Evolutionary conservation across 2,888 invertebrate species (phyloP).

Genomic region (Harmothoe impar): DNA sequence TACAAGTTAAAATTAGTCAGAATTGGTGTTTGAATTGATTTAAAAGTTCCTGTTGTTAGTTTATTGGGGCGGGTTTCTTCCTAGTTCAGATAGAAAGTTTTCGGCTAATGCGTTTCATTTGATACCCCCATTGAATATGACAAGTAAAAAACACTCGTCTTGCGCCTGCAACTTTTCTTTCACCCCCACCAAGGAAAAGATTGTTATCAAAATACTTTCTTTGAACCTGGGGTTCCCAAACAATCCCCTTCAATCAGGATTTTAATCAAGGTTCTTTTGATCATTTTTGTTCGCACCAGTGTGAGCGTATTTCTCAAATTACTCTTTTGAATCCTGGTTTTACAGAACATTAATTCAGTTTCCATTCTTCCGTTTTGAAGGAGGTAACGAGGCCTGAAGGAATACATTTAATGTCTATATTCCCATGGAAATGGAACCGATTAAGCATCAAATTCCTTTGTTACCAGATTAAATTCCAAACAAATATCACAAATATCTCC

Average conservation of each 20-base stretch:
- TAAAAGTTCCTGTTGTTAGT: not conserved
- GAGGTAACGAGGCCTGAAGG: not conserved
- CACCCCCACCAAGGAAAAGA: conserved; percentile 25
- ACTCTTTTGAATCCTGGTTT: conserved; percentile 23
- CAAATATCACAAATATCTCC: not conserved
- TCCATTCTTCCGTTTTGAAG: not conserved
- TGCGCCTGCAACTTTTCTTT: not conserved
- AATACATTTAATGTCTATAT: not conserved
- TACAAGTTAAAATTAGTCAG: conserved; percentile 10
- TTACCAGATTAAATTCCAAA: not conserved
- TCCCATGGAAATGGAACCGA: not conserved
- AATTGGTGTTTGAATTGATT: conserved; percentile 12
- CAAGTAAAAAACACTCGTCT: not conserved
- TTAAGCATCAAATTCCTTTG: not conserved
- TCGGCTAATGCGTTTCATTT: conserved; percentile 44
- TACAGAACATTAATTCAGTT: conserved; percentile 20
- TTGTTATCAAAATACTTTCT: conserved; percentile 49
- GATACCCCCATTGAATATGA: conserved; percentile 53
- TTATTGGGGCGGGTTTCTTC: not conserved
- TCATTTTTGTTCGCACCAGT: conserved; percentile 20
- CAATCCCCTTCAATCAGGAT: conserved; percentile 49
- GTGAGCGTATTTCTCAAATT: conserved; percentile 50
- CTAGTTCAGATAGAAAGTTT: conserved; percentile 2
- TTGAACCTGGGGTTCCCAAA: conserved; percentile 38
- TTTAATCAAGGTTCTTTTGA: conserved; percentile 43